phyloP scores from a whole-genome alignment of 2,888 invertebrate genomes.

The Eurytoma californica region DNA sequence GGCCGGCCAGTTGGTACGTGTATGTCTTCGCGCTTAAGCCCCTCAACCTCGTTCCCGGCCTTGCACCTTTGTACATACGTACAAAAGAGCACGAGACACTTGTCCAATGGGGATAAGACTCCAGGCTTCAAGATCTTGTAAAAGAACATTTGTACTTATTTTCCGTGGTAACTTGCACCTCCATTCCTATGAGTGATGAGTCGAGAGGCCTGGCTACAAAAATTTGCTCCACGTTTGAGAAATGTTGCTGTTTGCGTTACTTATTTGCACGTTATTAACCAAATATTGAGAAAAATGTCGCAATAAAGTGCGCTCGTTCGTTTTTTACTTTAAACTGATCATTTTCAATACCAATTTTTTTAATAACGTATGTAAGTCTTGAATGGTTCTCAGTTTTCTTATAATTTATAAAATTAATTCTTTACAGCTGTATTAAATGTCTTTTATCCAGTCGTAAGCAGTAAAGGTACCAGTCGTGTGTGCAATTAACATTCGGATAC shows the following conservation, averaged over 20 bases:
- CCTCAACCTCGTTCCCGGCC: conserved; percentile 51
- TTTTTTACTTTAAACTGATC: no score
- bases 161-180: background rate
- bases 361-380: no score
- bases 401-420: no score
- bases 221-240: no score
- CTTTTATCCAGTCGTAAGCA: background rate
- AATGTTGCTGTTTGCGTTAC: no score
- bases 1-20: conserved; percentile 41
- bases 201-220: no score
- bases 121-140: conserved; percentile 46
- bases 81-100: conserved; percentile 30
- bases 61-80: background rate
- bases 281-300: no score
- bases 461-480: conserved; percentile 11
- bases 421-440: background rate
- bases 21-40: conserved; percentile 56
- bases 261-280: no score
- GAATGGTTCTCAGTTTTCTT: no score
- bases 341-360: no score
- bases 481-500: conserved; percentile 17
- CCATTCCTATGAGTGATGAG: no score
- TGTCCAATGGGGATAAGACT: conserved; percentile 45
- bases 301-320: no score
- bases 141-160: conserved; percentile 30